Evolutionary conservation across 2,113 vertebrate species (phyloP).

Genomic region (Poeciliopsis occidentalis): DNA sequence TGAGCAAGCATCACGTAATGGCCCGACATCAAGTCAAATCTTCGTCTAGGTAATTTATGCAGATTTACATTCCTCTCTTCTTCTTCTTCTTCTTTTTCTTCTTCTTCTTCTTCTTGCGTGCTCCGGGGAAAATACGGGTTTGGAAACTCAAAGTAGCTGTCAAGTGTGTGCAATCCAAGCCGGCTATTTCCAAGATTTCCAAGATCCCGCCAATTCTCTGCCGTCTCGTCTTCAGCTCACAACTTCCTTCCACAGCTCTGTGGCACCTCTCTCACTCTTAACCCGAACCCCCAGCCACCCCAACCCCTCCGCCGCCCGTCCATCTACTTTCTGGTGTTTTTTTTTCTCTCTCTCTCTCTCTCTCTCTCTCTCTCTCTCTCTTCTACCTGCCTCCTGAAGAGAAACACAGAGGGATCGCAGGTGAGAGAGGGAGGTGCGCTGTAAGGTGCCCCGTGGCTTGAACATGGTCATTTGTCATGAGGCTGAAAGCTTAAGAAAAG

Average conservation of each 20-base stretch:
- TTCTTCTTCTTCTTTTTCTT: not conserved
- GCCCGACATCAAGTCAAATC: conserved; percentile 34
- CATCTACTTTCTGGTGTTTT: conserved; percentile 30
- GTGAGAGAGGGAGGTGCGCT: conserved; percentile 46
- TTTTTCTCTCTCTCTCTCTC: not conserved
- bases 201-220: not conserved
- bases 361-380: not conserved
- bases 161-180: conserved; percentile 12
- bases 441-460: conserved; percentile 70
- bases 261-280: conserved; percentile 26
- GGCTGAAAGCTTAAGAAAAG: conserved; percentile 81
- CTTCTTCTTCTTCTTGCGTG: conserved; percentile 7
- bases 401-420: conserved; percentile 36
- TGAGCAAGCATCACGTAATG: conserved; percentile 30
- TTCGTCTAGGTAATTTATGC: conserved; percentile 17
- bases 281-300: not conserved
- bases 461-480: conserved; percentile 79
- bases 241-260: conserved; percentile 23
- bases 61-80: conserved; percentile 18
- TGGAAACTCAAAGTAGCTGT: conserved; percentile 28
- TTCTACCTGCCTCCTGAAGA: conserved; percentile 47
- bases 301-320: conserved; percentile 1
- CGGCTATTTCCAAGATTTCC: conserved; percentile 26
- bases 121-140: conserved; percentile 15
- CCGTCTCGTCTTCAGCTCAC: conserved; percentile 1